Conservation (phyloP, 2,797 vertebrate genomes). For the Poeciliopsis turneri region DNA sequence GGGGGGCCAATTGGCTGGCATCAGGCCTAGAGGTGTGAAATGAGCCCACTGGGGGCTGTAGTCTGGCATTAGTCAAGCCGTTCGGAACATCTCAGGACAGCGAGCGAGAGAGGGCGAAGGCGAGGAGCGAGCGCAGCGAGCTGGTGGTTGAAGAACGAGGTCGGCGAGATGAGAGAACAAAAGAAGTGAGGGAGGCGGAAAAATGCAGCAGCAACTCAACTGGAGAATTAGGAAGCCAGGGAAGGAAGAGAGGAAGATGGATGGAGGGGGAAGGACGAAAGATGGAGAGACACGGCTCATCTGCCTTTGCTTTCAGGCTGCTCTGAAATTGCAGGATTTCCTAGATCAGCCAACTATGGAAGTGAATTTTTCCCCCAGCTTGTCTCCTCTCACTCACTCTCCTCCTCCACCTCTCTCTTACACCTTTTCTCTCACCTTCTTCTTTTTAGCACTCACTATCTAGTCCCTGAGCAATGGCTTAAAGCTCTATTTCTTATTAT, state of each 20-base stretch:
- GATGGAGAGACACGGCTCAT: slow-evolving; percentile 75
- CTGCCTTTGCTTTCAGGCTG: slow-evolving; percentile 70
- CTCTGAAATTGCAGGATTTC: slow-evolving; percentile 78
- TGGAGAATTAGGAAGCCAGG: slow-evolving; percentile 50
- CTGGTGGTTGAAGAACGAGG: slow-evolving; percentile 33
- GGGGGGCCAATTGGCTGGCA: slow-evolving; percentile 51
- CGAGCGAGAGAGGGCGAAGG: slow-evolving; percentile 13
- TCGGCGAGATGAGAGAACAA: slow-evolving; percentile 55
- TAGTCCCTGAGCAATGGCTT: slow-evolving; percentile 57
- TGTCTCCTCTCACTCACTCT: slow-evolving; percentile 47
- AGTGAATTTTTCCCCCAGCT: slow-evolving; percentile 75
- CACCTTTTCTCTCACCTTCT: slow-evolving; percentile 23
- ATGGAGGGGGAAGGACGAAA: slow-evolving; percentile 50
- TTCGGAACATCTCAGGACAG: slow-evolving; percentile 49
- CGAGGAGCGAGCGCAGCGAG: slow-evolving; percentile 26
- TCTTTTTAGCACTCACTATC: slow-evolving; percentile 37
- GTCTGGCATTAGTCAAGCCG: slow-evolving; percentile 67
- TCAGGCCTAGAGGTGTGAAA: slow-evolving; percentile 61
- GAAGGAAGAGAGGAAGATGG: slow-evolving; percentile 51
- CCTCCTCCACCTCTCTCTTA: slow-evolving; percentile 28
- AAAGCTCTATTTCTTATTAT: slow-evolving; percentile 63
- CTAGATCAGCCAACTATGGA: slow-evolving; percentile 78
- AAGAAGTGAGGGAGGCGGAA: slow-evolving; percentile 41
- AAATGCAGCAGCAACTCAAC: slow-evolving; percentile 45
- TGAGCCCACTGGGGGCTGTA: slow-evolving; percentile 61